Evolutionary conservation across 2,888 invertebrate species (phyloP), one percentile per base, ranked within the genome.

Genomic region (Phalangium opilio): DNA sequence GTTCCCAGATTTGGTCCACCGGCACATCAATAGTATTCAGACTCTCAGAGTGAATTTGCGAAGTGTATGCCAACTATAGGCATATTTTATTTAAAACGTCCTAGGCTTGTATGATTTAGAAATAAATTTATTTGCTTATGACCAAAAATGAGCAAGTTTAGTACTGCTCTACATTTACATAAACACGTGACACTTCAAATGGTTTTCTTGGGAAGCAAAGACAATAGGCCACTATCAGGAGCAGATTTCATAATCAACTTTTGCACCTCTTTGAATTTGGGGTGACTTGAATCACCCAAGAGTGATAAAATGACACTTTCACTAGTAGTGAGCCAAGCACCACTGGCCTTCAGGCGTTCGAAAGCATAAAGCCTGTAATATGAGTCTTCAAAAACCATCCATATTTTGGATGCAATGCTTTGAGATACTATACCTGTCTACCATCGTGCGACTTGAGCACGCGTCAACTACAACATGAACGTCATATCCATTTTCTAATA

Each of bases 391-490:
- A 27, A 27, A 7, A 7, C 27, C 27, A 4, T 8, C 27, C 27
- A 8, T 27, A 27, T 27, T 4, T 27, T 27, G 8, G 5, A 27
- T 7, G 8, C 27, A 8, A 27, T 4, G 27, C n/a, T n/a, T n/a
- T n/a, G n/a, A n/a, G n/a, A n/a, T n/a, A n/a, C n/a, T 39, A 46
- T 44, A 68, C 67, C 70, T 62, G 59, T 71, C 70, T 2, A 64
- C 62, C 58, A 63, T 61, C 44, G 66, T 67, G 34, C 75, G 60
- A 8, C 73, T 73, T 12, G 73, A 72, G 45, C 69, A 68, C 1
- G 69, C 74, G 60, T 75, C 75, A 10, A 70, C 73, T 41, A 75
- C 67, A 12, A 75, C 64, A 56, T 75, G 73, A 1, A 75, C 74
- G 53, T 71, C 67, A 57, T 63, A 66, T 4, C 70, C 69, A 45